Evolutionary conservation across 2,888 invertebrate genomes (phyloP), one percentile per base, ranked within the genome.

Genomic region (Ophion ventricosus): DNA sequence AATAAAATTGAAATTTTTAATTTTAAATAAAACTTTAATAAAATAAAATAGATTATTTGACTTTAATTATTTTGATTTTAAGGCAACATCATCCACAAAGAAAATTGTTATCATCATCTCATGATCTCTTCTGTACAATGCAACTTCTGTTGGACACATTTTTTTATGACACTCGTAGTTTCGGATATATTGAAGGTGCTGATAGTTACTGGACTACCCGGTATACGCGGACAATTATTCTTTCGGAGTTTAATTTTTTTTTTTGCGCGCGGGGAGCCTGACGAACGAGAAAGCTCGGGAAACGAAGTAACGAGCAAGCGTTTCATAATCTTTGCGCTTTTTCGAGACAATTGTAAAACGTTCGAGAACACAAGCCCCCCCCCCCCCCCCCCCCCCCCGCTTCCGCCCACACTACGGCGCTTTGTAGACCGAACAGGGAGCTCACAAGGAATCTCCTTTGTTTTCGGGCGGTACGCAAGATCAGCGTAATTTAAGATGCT

Each of bases 401-500:
- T 2, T 43, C 10, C 43, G 43, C 2, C 43, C 40, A 40, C 10
- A 7, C 40, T 40, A 0, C 17, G 49, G 17, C 14, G 49, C 49
- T 49, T 49, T 4, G 3, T 17, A 17, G 17, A 14, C 4, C 49
- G 14, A 49, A 49, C 11, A n/a, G 56, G 14, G 11, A 56, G 35
- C 29, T 40, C 40, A 7, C 23, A 14, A 69, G n/a, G 63, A 74
- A 63, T 74, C 56, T 7, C 35, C 20, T 61, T 63, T 74, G 54
- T 63, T 56, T 75, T 59, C 43, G 63, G 63, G 29, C 64, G 57
- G 17, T 61, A 76, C 59, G 57, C 54, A 75, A 69, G 56, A 20
- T 57, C 59, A 54, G 61, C 35, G 80, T 84, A 73, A 84, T 84
- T 69, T 80, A 78, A 67, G 63, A 49, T 25, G 54, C 56, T 17